Evolutionary conservation across 1,140 invertebrate species (phyloP).

Genomic region (Pachyrhynchus sulphureomaculatus): DNA sequence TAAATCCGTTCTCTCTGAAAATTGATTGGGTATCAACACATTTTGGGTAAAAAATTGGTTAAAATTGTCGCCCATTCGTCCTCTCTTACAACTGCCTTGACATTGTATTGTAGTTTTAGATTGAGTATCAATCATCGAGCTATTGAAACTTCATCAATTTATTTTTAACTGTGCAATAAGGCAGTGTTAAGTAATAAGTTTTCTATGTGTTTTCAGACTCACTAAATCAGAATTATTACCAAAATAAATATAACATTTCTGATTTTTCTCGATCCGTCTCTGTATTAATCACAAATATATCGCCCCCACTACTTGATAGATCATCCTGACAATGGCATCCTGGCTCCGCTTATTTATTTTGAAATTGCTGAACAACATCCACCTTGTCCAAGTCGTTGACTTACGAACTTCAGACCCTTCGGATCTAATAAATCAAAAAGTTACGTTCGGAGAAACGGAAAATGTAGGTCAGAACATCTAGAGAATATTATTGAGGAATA

Average conservation of each 20-base stretch:
- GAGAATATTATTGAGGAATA: background rate
- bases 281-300: no score
- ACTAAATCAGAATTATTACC: no score
- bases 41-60: background rate
- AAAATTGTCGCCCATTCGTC: background rate
- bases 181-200: no score
- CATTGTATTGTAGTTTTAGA: no score
- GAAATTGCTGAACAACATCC: no score
- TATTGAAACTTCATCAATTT: no score
- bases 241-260: no score
- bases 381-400: slow-evolving; percentile 3
- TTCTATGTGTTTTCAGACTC: no score
- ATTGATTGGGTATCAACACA: slow-evolving; percentile 19
- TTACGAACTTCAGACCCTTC: background rate
- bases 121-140: background rate
- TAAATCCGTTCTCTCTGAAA: slow-evolving; percentile 7
- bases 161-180: no score
- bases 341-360: background rate
- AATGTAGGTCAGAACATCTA: background rate
- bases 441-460: background rate
- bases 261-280: no score
- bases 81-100: no score
- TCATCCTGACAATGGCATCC: background rate
- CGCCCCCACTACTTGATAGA: no score
- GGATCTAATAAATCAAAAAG: background rate